These are phyloP conservation scores for Campylorhamphus procurvoides DNA, from an alignment of 2,113 vertebrate species.

Conservation along the genomic window DNA sequence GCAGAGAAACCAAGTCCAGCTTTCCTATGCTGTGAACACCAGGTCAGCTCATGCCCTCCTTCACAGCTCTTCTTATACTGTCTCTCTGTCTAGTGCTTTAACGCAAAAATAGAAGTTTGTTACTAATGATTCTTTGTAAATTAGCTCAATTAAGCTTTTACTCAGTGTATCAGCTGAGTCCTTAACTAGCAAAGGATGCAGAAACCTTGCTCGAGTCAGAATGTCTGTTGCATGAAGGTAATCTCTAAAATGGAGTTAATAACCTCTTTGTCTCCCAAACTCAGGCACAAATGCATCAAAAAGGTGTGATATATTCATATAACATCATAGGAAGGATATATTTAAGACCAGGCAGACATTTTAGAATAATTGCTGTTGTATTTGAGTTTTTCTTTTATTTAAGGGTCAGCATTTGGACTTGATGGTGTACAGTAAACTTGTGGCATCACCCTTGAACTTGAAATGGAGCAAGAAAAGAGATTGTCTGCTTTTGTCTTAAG, in stretches of 20 bases:
- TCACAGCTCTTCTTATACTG: neutral
- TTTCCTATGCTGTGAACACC: neutral
- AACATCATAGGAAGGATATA: neutral
- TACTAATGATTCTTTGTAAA: neutral
- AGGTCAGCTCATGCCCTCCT: neutral
- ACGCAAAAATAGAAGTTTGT: neutral
- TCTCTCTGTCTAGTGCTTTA: neutral
- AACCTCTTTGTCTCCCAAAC: neutral
- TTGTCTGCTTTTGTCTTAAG: neutral
- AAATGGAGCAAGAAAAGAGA: neutral
- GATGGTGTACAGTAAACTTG: neutral
- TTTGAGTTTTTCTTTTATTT: neutral
- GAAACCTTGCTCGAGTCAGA: neutral
- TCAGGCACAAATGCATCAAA: neutral
- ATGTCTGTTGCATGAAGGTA: neutral
- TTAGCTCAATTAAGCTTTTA: neutral
- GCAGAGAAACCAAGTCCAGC: accelerated
- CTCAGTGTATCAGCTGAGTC: neutral
- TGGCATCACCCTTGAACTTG: neutral
- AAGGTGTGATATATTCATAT: neutral
- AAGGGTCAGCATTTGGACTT: neutral
- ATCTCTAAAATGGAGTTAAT: neutral
- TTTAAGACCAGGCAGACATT: neutral
- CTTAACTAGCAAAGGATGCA: neutral
- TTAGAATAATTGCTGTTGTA: neutral